Evolutionary conservation across 1,140 invertebrate species (phyloP).

Genomic region (Tetragnatha versicolor): DNA sequence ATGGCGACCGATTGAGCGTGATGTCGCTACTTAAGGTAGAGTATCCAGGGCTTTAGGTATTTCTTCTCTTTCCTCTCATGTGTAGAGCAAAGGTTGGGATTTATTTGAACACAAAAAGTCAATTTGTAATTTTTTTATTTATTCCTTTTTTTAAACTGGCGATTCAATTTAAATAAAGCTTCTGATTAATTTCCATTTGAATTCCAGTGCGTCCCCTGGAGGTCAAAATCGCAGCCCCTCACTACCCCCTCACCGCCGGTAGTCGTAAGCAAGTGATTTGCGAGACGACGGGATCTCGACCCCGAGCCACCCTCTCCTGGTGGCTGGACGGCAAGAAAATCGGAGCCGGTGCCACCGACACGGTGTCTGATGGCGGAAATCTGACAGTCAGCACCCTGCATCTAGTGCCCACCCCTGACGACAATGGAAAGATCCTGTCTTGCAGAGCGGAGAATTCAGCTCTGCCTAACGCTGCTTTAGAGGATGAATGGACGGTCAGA

Average conservation of each 20-base stretch:
- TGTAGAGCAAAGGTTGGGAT: too few species aligned
- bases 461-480: slow-evolving; percentile 72
- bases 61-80: too few species aligned
- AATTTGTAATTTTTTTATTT: too few species aligned
- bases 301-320: slow-evolving; percentile 59
- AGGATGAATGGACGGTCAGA: slow-evolving; percentile 73
- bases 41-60: too few species aligned
- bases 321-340: slow-evolving; percentile 57
- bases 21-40: too few species aligned
- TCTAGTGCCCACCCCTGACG: slow-evolving; percentile 73
- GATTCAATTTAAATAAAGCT: too few species aligned
- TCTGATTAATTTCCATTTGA: slow-evolving; percentile 60
- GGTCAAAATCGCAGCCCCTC: slow-evolving; percentile 71
- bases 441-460: slow-evolving; percentile 82
- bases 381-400: slow-evolving; percentile 56
- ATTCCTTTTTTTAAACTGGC: too few species aligned
- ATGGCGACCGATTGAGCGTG: too few species aligned
- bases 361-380: slow-evolving; percentile 57
- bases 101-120: too few species aligned
- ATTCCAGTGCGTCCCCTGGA: slow-evolving; percentile 82
- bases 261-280: slow-evolving; percentile 58
- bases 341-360: slow-evolving; percentile 50
- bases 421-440: slow-evolving; percentile 82
- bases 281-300: slow-evolving; percentile 58
- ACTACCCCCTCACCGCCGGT: slow-evolving; percentile 58